Percentiles rank a stretch among this genome's conserved stretches.
Evolutionary conservation across 2,888 invertebrate genomes (phyloP).

Genomic region (Spisula subtruncata): DNA sequence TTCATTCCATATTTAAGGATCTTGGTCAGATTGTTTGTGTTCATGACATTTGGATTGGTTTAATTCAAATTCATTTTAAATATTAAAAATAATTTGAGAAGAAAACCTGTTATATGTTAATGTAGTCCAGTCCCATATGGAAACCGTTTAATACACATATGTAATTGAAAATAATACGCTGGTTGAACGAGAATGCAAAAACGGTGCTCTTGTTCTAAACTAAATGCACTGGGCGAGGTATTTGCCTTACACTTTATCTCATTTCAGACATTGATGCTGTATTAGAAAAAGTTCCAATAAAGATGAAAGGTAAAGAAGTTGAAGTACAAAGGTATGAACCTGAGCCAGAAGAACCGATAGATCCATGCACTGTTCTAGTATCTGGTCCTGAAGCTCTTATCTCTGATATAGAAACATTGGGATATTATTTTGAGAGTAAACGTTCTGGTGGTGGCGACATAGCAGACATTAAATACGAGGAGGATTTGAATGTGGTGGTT

Average conservation of each 20-base stretch:
- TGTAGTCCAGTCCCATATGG: too few species aligned
- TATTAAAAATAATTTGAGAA: too few species aligned
- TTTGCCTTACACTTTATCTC: not conserved
- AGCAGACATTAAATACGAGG: conserved; percentile 29
- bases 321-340: conserved; percentile 31
- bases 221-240: too few species aligned
- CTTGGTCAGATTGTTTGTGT: too few species aligned
- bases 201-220: too few species aligned
- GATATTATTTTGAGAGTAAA: conserved; percentile 67
- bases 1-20: too few species aligned
- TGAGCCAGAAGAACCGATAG: not conserved
- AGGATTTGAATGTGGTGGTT: conserved; percentile 36
- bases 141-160: too few species aligned
- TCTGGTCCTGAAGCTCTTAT: conserved; percentile 18
- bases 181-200: too few species aligned
- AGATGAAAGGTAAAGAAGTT: conserved; percentile 22
- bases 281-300: conserved; percentile 29
- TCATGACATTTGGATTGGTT: too few species aligned
- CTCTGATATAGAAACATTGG: conserved; percentile 42
- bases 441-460: conserved; percentile 63
- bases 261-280: conserved; percentile 37
- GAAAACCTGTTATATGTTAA: too few species aligned
- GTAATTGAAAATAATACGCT: too few species aligned
- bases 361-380: conserved; percentile 15
- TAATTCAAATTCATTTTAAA: too few species aligned